Conservation (phyloP, 2,113 vertebrate species). For the Periophthalmodon schlosseri region DNA sequence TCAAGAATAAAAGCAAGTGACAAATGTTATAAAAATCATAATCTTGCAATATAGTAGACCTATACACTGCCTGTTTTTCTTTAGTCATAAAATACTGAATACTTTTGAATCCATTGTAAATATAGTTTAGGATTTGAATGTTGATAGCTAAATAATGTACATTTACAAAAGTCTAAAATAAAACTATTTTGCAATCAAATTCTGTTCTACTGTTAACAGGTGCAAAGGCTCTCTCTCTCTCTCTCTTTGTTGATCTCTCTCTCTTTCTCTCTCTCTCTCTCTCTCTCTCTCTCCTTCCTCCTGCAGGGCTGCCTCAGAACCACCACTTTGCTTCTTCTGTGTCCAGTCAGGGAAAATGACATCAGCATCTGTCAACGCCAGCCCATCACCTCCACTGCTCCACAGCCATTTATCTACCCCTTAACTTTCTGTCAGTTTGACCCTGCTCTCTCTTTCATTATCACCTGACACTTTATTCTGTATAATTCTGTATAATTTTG, state of each 20-base stretch:
- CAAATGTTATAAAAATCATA: too few relatives aligned
- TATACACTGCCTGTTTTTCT: background rate
- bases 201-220: background rate
- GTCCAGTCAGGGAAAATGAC: conserved; percentile 39
- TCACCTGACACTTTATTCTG: background rate
- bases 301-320: conserved; percentile 25
- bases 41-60: too few relatives aligned
- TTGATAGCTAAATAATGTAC: too few relatives aligned
- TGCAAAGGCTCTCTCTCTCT: conserved; percentile 1
- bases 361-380: conserved; percentile 36
- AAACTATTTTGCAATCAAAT: background rate
- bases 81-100: background rate
- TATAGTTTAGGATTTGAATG: too few relatives aligned
- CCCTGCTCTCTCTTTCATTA: background rate
- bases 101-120: background rate
- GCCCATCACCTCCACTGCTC: conserved; percentile 26
- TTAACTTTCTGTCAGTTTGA: background rate
- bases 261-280: background rate
- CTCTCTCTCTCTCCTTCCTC: background rate
- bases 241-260: background rate
- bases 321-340: conserved; percentile 15
- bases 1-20: too few relatives aligned
- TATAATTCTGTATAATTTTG: conserved; percentile 6
- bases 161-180: background rate
- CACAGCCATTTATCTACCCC: conserved; percentile 19